phyloP scores from a whole-genome alignment of 2,888 invertebrate species.

The Tetropium fuscum region DNA sequence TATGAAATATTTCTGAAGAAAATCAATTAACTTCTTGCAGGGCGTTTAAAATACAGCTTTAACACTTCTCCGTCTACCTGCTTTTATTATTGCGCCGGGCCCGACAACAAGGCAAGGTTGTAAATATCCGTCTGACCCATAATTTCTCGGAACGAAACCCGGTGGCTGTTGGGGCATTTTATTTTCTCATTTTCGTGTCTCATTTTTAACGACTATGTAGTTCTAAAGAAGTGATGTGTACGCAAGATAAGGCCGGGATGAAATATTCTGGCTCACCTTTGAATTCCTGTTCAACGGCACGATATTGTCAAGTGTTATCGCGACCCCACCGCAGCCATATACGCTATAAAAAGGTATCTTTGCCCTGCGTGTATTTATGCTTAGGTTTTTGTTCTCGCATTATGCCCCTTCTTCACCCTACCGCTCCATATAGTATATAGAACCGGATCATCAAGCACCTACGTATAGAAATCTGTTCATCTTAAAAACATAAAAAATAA shows the following conservation, averaged over 20 bases:
- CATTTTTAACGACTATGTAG: constrained; percentile 34
- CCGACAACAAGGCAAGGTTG: constrained; percentile 16
- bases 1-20: constrained; percentile 42
- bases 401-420: too few species aligned
- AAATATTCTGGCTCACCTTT: constrained; percentile 24
- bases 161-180: constrained; percentile 35
- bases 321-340: constrained; percentile 4
- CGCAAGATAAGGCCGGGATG: constrained; percentile 27
- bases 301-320: constrained; percentile 25
- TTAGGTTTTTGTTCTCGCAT: too few species aligned
- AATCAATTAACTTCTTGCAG: constrained; percentile 46
- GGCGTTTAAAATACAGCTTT: constrained; percentile 46
- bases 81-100: constrained; percentile 33
- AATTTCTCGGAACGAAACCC: constrained; percentile 42
- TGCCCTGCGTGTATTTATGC: too few species aligned
- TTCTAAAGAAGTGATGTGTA: constrained; percentile 29
- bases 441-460: too few species aligned
- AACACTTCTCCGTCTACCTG: constrained; percentile 46
- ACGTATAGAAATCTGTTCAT: too few species aligned
- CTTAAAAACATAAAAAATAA: too few species aligned
- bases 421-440: too few species aligned
- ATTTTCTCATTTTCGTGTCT: constrained; percentile 31
- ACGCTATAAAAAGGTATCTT: too few species aligned
- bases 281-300: constrained; percentile 26
- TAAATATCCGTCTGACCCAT: constrained; percentile 35